A percentile compares a stretch with the other conserved stretches of the same genome.
Evolutionary conservation across 1,140 invertebrate genomes (phyloP).

Genomic region (Zaprionus davidi): DNA sequence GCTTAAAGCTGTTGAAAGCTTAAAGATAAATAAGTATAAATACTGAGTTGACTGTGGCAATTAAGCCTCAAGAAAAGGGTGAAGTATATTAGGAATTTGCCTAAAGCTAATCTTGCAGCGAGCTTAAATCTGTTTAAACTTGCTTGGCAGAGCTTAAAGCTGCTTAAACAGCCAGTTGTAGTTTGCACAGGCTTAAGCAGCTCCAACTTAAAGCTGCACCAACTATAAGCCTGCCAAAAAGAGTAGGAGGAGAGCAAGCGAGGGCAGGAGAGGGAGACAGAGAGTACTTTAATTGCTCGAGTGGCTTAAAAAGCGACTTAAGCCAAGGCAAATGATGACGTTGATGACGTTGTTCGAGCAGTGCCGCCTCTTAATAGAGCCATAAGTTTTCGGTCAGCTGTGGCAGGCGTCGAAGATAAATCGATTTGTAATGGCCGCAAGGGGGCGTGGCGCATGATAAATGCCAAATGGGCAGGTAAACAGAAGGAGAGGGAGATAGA

Average conservation of each 20-base stretch:
- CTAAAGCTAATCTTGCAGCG: not conserved
- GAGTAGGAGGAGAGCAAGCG: not conserved
- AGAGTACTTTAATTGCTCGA: constrained; percentile 34
- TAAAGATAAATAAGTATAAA: not conserved
- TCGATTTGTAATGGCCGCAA: constrained; percentile 80
- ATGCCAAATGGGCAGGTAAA: constrained; percentile 61
- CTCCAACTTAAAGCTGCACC: not conserved
- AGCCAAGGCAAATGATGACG: constrained; percentile 46
- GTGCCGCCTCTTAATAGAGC: constrained; percentile 62
- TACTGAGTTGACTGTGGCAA: no score
- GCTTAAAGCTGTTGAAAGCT: not conserved
- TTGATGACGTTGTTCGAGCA: constrained; percentile 54
- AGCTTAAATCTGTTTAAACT: not conserved
- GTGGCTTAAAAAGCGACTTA: constrained; percentile 34
- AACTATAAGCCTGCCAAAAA: not conserved
- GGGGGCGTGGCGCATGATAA: constrained; percentile 49
- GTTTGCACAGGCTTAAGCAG: not conserved
- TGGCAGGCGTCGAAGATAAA: constrained; percentile 56
- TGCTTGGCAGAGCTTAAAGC: not conserved
- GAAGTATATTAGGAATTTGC: not conserved
- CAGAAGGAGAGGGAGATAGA: constrained; percentile 6
- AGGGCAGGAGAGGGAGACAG: constrained; percentile 1
- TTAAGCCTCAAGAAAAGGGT: not conserved
- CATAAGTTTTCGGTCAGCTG: constrained; percentile 63
- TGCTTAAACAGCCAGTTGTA: not conserved